These are phyloP conservation scores for Nomada hirtipes DNA, from an alignment of 2,888 invertebrate species.

Conservation along the genomic window DNA sequence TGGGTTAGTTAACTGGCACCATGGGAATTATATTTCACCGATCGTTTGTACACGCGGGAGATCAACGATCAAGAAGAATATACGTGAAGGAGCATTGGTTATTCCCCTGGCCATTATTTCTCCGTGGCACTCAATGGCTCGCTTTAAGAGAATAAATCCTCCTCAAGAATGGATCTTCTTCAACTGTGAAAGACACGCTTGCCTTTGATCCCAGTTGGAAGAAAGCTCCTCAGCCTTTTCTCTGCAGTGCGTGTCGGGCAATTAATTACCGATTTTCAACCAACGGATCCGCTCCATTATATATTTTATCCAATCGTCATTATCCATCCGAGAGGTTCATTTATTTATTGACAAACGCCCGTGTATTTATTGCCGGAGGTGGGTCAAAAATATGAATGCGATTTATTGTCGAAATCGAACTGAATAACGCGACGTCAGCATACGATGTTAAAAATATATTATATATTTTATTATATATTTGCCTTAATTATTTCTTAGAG, in stretches of 20 bases:
- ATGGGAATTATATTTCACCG: slow-evolving; percentile 47
- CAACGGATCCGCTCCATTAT: slow-evolving; percentile 4
- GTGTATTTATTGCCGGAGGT: background rate
- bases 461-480: too few species aligned
- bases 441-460: background rate
- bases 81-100: slow-evolving; percentile 53
- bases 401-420: slow-evolving; percentile 13
- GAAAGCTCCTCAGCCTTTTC: slow-evolving; percentile 42
- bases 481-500: too few species aligned
- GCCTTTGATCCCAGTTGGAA: slow-evolving; percentile 48
- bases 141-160: slow-evolving; percentile 56
- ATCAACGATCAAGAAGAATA: slow-evolving; percentile 57
- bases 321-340: background rate
- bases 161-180: slow-evolving; percentile 43
- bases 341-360: background rate
- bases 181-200: slow-evolving; percentile 37
- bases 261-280: slow-evolving; percentile 57
- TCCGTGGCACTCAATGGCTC: slow-evolving; percentile 30
- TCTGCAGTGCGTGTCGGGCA: slow-evolving; percentile 16
- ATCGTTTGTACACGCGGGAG: slow-evolving; percentile 50
- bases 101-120: slow-evolving; percentile 48
- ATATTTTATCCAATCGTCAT: too few species aligned
- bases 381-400: background rate
- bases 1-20: slow-evolving; percentile 41
- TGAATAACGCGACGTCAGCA: too few species aligned